Conservation (phyloP, 2,113 vertebrate species). For the Cyprinodon variegatus region DNA sequence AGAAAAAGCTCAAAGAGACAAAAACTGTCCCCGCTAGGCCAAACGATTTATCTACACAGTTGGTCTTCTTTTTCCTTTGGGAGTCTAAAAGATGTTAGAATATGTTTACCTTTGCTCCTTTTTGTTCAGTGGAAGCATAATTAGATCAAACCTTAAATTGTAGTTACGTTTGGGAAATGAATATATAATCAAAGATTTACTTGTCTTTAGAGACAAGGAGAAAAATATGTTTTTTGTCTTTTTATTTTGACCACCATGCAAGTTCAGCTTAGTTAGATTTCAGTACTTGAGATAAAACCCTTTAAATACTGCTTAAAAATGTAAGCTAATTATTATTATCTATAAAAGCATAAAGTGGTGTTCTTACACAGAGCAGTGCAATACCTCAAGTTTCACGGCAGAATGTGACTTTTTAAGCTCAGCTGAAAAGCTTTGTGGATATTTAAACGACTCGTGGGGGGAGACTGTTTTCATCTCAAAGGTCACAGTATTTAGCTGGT, state of each 20-base stretch:
- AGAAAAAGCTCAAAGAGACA: conserved; percentile 42
- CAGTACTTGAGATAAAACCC: neutral
- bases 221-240: neutral
- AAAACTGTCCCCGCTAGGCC: conserved; percentile 29
- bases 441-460: neutral
- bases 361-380: neutral
- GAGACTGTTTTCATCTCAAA: neutral
- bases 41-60: conserved; percentile 46
- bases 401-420: neutral
- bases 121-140: conserved; percentile 11
- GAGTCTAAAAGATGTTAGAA: conserved; percentile 22
- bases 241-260: conserved; percentile 11
- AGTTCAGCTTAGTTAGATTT: neutral
- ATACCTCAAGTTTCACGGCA: neutral
- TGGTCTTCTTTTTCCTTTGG: conserved; percentile 28
- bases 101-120: neutral
- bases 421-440: neutral
- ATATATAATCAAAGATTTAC: neutral
- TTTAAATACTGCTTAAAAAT: neutral
- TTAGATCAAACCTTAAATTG: conserved; percentile 11
- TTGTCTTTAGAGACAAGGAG: neutral
- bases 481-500: neutral
- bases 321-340: neutral
- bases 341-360: too few relatives aligned
- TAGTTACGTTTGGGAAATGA: neutral